Base-by-base conservation (phyloP, 1,140 invertebrate genomes). In the Kradibia gibbosae region DNA sequence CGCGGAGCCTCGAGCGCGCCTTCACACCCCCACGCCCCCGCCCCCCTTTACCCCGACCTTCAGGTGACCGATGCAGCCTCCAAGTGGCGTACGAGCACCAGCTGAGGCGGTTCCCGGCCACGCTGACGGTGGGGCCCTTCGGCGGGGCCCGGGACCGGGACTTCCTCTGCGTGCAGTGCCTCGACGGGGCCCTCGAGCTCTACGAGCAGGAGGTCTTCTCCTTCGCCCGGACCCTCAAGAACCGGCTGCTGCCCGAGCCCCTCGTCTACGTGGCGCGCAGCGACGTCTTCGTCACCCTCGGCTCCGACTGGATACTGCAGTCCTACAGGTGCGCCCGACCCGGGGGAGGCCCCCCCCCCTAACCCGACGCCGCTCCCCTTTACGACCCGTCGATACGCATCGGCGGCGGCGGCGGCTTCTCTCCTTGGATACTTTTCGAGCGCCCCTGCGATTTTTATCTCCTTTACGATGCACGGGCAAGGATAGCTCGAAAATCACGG, bases 151-250 rank as follows among this genome's bases (percentile, higher is more conserved):
- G 93, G 91, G 94, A 94, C 8, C 92, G 95, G 86, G 96, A 98
- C 90, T 96, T 97, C 85, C 92, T 98, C 50, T 97, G 96, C 88
- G 94, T 98, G 3, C 96, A 97, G 88, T 95, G 95, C 31, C 89
- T 98, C 72, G 97, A 98, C 90, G 96, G 97, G 1, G 94, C 94
- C 25, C 86, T 98, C 2, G 93, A 94, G 53, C 95, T 98, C 85
- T 98, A 95, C 90, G 97, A 98, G 88, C 96, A 98, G 90, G 97
- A 98, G 88, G 94, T 94, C 45, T 95, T 95, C 88, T 92, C 95
- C 31, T 97, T 97, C 85, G 93, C 92, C 84, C 94, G 95, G 72
- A 92, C 94, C 81, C 91, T 98, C 48, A 94, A 95, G 5, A 93
- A 94, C 85, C 94, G 95, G 78, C 91, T 98, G 28, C 90, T 98